Conservation (phyloP, 64 coral and sea anemone genomes). For the Montipora foliosa region DNA sequence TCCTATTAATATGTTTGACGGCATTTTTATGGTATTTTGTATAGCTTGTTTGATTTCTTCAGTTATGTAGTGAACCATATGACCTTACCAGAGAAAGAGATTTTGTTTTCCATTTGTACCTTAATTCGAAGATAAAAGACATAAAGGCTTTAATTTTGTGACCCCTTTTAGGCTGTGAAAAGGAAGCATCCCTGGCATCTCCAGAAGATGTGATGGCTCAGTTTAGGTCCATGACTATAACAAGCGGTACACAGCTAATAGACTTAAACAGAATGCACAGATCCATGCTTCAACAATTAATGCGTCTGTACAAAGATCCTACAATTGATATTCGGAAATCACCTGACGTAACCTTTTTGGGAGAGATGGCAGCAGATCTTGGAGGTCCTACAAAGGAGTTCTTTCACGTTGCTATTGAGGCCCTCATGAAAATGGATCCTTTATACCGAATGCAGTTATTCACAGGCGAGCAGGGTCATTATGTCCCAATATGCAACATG, state of each 20-base stretch:
- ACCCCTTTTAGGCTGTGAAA: conserved; percentile 11
- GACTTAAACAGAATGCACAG: conserved; percentile 72
- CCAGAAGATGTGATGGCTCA: conserved; percentile 10
- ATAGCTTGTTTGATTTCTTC: neutral
- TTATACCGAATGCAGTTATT: conserved; percentile 61
- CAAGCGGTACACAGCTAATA: conserved; percentile 57
- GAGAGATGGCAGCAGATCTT: too few relatives aligned
- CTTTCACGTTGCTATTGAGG: conserved; percentile 49
- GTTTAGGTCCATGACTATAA: conserved; percentile 21
- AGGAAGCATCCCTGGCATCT: neutral
- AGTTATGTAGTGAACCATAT: conserved; percentile 6
- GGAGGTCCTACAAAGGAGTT: neutral
- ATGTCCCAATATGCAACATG: conserved; percentile 15
- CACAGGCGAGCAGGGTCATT: conserved; percentile 13
- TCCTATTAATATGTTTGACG: conserved; percentile 12
- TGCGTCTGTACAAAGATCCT: conserved; percentile 77
- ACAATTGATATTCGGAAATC: conserved; percentile 53
- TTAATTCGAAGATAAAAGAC: conserved; percentile 13
- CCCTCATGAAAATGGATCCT: conserved; percentile 51
- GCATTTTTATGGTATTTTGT: conserved; percentile 6
- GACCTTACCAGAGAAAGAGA: conserved; percentile 11
- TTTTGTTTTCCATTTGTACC: conserved; percentile 12
- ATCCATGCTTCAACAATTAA: conserved; percentile 62
- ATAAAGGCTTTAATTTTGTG: conserved; percentile 13
- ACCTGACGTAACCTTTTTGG: conserved; percentile 55